Conservation (phyloP, 2,888 invertebrate genomes). For the Aphidius colemani region DNA sequence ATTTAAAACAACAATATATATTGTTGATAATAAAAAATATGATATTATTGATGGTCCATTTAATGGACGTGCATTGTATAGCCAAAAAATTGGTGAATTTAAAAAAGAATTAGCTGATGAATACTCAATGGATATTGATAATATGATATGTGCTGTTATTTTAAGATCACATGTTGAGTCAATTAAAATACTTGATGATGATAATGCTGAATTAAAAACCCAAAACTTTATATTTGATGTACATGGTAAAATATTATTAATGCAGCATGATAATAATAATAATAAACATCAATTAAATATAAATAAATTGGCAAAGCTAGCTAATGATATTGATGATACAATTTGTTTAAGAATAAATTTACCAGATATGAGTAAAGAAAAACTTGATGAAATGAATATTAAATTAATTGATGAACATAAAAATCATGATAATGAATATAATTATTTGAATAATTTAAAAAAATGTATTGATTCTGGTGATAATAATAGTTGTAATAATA, state of each 20-base stretch:
- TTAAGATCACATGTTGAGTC: constrained; percentile 52
- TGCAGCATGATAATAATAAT: constrained; percentile 46
- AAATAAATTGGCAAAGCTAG: constrained; percentile 46
- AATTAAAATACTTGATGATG: constrained; percentile 56
- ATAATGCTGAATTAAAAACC: constrained; percentile 55
- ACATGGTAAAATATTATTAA: constrained; percentile 61
- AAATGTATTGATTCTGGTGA: too few relatives aligned
- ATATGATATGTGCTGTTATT: constrained; percentile 59
- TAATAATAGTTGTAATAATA: neutral
- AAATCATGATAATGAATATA: constrained; percentile 34
- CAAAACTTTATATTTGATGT: constrained; percentile 41
- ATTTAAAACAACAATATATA: constrained; percentile 66
- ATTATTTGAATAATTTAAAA: too few relatives aligned
- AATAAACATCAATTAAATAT: neutral
- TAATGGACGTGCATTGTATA: constrained; percentile 65
- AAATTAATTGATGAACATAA: constrained; percentile 56
- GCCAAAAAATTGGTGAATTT: constrained; percentile 65
- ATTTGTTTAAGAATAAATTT: constrained; percentile 68
- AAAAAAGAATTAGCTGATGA: constrained; percentile 63
- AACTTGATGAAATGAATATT: constrained; percentile 62
- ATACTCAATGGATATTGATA: constrained; percentile 49
- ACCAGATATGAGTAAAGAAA: constrained; percentile 67
- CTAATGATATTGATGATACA: constrained; percentile 67
- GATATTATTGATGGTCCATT: constrained; percentile 68
- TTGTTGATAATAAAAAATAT: constrained; percentile 67